Evolutionary conservation across 2,113 vertebrate species (phyloP), one percentile per base, ranked within the genome.

Genomic region (Ctenomys sociabilis): DNA sequence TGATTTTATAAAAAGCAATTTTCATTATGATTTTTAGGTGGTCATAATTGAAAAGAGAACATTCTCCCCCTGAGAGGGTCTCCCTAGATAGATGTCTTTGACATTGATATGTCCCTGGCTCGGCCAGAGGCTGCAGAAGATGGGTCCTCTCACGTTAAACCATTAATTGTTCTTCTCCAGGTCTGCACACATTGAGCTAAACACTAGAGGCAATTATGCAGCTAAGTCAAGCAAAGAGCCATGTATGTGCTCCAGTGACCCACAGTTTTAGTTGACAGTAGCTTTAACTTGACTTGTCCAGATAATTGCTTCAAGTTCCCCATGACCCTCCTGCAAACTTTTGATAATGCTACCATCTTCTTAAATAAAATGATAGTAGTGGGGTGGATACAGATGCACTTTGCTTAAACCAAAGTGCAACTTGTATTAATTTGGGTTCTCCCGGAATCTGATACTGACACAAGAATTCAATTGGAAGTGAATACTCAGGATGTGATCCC

Each of bases 141-240:
- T 72, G 40, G 82, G 37, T 86, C 64, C 13, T 40, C 19, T 89
- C 24, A 10, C 54, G 61, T 92, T 89, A 94, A 89, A 75, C 91
- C 92, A 87, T 92, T 95, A 96, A 96, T 97, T 94, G 96, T 97
- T 95, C 96, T 77, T 96, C 82, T 40, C 49, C 86, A 96, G 72
- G 82, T 95, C 92, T 64, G n/a, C 17, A 45, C 24, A 85, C 43
- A 63, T 35, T 73, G 19, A 85, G 87, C 73, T 93, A 90, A 95
- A 82, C 92, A 95, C 49, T 6, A 59, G 28, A 97, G 93, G 97
- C 92, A 93, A 97, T 97, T 96, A 97, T 94, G 95, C 96, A 96
- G 90, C 92, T 90, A 97, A 93, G 92, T 86, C 87, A 96, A 90
- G 82, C 92, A 83, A 94, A 97, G 88, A 96, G 54, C 0, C 1